Conservation (phyloP, 2,888 invertebrate genomes). For the Malachius bipustulatus region DNA sequence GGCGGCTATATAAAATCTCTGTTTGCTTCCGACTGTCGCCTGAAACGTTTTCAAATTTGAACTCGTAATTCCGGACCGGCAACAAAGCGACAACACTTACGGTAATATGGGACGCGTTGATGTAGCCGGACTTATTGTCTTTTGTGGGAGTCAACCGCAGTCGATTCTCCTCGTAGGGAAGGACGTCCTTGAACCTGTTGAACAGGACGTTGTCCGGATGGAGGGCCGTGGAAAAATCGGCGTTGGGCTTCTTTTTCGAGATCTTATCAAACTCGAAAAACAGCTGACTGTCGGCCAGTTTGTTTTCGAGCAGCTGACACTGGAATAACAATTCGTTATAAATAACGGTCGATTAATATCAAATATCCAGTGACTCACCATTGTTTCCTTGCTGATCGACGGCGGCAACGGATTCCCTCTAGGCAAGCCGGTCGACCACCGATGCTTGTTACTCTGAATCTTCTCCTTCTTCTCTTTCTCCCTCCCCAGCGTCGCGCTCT, state of each 20-base stretch:
- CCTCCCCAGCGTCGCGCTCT: constrained; percentile 58
- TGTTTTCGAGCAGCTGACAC: constrained; percentile 54
- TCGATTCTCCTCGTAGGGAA: constrained; percentile 86
- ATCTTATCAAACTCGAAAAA: constrained; percentile 80
- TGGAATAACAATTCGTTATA: constrained; percentile 26
- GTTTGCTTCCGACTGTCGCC: constrained; percentile 72
- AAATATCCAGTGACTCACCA: constrained; percentile 42
- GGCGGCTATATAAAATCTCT: constrained; percentile 77
- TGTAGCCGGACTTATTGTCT: constrained; percentile 77
- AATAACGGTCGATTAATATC: background rate
- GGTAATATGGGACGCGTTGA: constrained; percentile 85
- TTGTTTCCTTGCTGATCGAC: constrained; percentile 66
- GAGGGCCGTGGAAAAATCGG: constrained; percentile 60
- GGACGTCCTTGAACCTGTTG: constrained; percentile 52
- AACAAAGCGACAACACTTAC: constrained; percentile 38
- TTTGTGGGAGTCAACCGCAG: constrained; percentile 71
- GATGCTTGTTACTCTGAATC: constrained; percentile 42
- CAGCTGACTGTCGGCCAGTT: constrained; percentile 61
- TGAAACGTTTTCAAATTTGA: constrained; percentile 28
- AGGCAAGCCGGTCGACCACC: constrained; percentile 63
- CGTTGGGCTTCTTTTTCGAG: constrained; percentile 58
- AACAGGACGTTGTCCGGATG: constrained; percentile 52
- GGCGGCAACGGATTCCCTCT: constrained; percentile 60
- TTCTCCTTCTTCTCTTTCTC: constrained; percentile 46
- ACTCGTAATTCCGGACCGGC: background rate